Conservation (phyloP, 2,888 invertebrate species). For the Eledone cirrhosa region DNA sequence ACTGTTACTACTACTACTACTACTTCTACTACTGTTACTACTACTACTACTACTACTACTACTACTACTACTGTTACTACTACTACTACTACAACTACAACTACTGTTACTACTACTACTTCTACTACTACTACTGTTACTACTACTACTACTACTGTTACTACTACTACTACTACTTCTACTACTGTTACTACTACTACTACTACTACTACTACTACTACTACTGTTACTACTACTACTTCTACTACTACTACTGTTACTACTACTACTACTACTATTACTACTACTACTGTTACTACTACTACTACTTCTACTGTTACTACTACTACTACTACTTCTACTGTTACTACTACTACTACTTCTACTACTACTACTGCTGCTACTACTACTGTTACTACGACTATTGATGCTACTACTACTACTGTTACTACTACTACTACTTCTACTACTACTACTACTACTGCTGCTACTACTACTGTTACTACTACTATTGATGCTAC, state of each 20-base stretch:
- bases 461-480: slow-evolving; percentile 32
- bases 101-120: too few relatives aligned
- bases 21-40: slow-evolving; percentile 32
- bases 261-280: slow-evolving; percentile 33
- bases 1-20: slow-evolving; percentile 31
- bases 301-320: slow-evolving; percentile 31
- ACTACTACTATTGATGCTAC: too few relatives aligned
- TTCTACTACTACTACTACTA: slow-evolving; percentile 34
- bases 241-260: slow-evolving; percentile 30
- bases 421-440: slow-evolving; percentile 35
- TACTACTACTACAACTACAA: too few relatives aligned
- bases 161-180: slow-evolving; percentile 34
- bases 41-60: slow-evolving; percentile 31
- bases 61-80: slow-evolving; percentile 33
- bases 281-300: slow-evolving; percentile 32
- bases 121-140: slow-evolving; percentile 34
- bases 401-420: too few relatives aligned
- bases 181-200: slow-evolving; percentile 33
- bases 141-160: slow-evolving; percentile 35
- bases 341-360: slow-evolving; percentile 35
- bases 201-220: slow-evolving; percentile 30
- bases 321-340: slow-evolving; percentile 33
- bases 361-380: slow-evolving; percentile 34
- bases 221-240: slow-evolving; percentile 31
- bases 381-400: too few relatives aligned